These are phyloP conservation scores for Cacatua alba DNA, from an alignment of 2,113 vertebrate genomes.

Conservation along the genomic window DNA sequence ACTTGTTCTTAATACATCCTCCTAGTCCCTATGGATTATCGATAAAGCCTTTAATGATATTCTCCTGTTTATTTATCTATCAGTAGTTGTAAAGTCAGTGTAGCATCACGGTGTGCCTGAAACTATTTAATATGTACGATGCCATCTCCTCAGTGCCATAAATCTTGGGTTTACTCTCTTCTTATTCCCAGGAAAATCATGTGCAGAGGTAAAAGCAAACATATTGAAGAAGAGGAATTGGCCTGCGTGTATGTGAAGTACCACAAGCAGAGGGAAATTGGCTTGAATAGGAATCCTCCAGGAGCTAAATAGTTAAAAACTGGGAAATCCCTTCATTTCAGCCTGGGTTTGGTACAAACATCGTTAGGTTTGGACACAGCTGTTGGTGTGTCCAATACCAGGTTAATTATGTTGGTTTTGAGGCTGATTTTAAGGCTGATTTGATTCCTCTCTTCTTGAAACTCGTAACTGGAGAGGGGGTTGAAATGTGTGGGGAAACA, in stretches of 20 bases:
- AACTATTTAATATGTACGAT: accelerated
- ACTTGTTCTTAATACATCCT: not conserved
- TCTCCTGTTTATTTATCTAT: not conserved
- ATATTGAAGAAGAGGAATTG: not conserved
- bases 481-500: not conserved
- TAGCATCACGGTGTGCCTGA: not conserved
- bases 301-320: not conserved
- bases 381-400: accelerated
- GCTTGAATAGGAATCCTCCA: not conserved
- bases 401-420: not conserved
- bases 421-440: not conserved
- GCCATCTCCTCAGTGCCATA: accelerated
- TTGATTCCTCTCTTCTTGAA: not conserved
- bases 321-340: not conserved
- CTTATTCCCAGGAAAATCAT: not conserved
- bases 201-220: not conserved
- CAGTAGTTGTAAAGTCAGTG: not conserved
- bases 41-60: not conserved
- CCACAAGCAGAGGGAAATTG: not conserved
- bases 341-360: not conserved
- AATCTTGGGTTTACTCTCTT: not conserved
- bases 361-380: not conserved
- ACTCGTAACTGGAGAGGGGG: not conserved
- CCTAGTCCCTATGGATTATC: not conserved
- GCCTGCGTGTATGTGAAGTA: not conserved